These are phyloP conservation scores for Gila robusta DNA, from an alignment of 2,797 vertebrate species.

Conservation along the genomic window DNA sequence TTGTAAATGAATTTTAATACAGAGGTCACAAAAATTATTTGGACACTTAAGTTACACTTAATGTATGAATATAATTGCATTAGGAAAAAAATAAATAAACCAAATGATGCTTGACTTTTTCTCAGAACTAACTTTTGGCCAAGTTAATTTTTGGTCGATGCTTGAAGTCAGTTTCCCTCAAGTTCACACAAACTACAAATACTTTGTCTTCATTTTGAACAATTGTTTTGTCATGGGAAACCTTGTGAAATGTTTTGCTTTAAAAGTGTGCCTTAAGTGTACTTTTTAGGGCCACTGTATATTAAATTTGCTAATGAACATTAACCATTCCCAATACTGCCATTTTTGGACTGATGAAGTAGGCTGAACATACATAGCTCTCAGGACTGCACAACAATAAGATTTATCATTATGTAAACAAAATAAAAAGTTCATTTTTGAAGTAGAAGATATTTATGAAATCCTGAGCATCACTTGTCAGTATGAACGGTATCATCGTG, in stretches of 20 bases:
- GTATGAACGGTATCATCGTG: not conserved
- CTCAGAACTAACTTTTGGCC: not conserved
- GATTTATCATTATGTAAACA: not conserved
- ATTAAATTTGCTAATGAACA: conserved; percentile 5
- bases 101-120: not conserved
- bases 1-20: not conserved
- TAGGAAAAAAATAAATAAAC: not conserved
- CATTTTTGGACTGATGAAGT: not conserved
- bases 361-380: not conserved
- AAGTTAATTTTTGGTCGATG: not conserved
- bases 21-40: not conserved
- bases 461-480: not conserved
- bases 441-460: not conserved
- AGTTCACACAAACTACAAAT: not conserved
- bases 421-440: not conserved
- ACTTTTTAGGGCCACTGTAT: not conserved
- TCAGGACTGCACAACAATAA: not conserved
- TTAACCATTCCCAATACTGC: not conserved
- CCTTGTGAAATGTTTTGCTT: not conserved
- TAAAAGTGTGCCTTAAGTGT: not conserved
- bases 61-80: not conserved
- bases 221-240: not conserved
- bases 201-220: not conserved
- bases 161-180: not conserved
- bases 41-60: not conserved